Conservation (phyloP, 1,140 invertebrate genomes). For the Frieseomelitta varia region DNA sequence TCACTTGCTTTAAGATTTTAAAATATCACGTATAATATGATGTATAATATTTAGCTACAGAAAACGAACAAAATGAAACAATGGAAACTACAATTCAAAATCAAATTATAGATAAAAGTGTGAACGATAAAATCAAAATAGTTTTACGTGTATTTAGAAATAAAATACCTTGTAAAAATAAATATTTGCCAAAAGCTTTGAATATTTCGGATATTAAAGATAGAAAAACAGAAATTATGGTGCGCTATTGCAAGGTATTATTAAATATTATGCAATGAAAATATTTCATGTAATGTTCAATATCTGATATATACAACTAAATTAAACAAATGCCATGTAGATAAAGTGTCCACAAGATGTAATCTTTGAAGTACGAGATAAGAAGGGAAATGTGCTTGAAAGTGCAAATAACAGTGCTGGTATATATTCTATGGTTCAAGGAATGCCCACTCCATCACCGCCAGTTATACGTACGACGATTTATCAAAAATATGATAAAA, state of each 20-base stretch:
- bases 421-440: slow-evolving; percentile 83
- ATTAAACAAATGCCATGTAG: slow-evolving; percentile 65
- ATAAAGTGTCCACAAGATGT: slow-evolving; percentile 79
- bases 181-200: slow-evolving; percentile 80
- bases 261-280: neutral
- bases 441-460: slow-evolving; percentile 78
- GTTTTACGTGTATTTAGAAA: slow-evolving; percentile 78
- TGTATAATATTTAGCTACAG: slow-evolving; percentile 24
- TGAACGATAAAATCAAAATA: slow-evolving; percentile 31
- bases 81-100: neutral
- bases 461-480: slow-evolving; percentile 77
- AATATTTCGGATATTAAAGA: slow-evolving; percentile 75
- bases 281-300: neutral
- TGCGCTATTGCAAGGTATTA: slow-evolving; percentile 83
- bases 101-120: slow-evolving; percentile 1
- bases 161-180: slow-evolving; percentile 85
- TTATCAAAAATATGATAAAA: slow-evolving; percentile 77
- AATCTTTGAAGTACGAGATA: slow-evolving; percentile 83
- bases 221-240: slow-evolving; percentile 84
- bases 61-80: slow-evolving; percentile 25
- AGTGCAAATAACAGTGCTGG: slow-evolving; percentile 84
- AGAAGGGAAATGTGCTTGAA: slow-evolving; percentile 82
- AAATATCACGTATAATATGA: too few relatives aligned
- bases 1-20: neutral
- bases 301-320: neutral